Conservation (phyloP, 2,888 invertebrate species). For the Leptopterna dolabrata region DNA sequence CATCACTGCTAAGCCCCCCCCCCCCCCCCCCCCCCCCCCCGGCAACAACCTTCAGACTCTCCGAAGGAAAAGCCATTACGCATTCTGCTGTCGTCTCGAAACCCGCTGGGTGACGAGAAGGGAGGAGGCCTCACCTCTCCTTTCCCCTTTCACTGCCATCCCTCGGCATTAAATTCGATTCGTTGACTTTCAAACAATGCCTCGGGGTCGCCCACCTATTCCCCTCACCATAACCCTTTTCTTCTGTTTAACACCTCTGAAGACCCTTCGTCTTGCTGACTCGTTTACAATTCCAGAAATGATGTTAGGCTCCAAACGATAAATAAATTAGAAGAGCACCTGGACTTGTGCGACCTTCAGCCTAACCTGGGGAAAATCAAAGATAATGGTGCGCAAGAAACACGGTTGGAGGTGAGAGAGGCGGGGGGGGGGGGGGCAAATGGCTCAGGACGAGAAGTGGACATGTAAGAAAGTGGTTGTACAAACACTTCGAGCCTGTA, state of each 20-base stretch:
- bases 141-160: not conserved
- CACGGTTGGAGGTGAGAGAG: not conserved
- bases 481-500: too few relatives aligned
- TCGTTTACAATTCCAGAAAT: too few relatives aligned
- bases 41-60: not conserved
- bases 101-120: not conserved
- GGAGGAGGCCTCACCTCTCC: not conserved
- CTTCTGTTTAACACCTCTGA: too few relatives aligned
- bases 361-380: too few relatives aligned
- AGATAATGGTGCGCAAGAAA: too few relatives aligned
- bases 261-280: too few relatives aligned
- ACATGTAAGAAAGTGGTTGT: too few relatives aligned
- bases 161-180: constrained; percentile 31
- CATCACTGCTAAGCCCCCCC: not conserved
- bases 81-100: constrained; percentile 37
- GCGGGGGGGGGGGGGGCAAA: not conserved
- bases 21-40: not conserved
- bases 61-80: constrained; percentile 21
- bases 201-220: not conserved
- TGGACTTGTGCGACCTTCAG: too few relatives aligned
- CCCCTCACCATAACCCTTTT: not conserved
- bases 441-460: too few relatives aligned
- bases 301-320: too few relatives aligned
- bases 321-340: too few relatives aligned
- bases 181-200: constrained; percentile 40